Conservation (phyloP, 2,888 invertebrate species). For the Amphiduros pacificus region DNA sequence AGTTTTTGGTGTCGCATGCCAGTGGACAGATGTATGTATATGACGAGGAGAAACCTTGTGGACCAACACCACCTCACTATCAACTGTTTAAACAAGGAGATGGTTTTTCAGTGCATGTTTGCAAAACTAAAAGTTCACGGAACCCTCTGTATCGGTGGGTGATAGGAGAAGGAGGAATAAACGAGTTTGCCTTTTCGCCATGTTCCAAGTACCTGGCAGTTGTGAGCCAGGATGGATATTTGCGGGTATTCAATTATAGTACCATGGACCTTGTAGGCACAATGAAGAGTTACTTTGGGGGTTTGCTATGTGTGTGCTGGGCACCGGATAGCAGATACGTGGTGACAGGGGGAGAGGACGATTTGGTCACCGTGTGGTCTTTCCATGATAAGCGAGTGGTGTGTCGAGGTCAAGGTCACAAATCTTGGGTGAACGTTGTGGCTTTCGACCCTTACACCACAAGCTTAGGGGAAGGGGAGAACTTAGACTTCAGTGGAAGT, state of each 20-base stretch:
- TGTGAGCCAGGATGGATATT: slow-evolving; percentile 84
- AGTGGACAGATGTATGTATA: slow-evolving; percentile 97
- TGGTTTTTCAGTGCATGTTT: slow-evolving; percentile 90
- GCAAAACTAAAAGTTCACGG: slow-evolving; percentile 92
- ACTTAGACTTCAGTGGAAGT: slow-evolving; percentile 61
- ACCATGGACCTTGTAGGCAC: slow-evolving; percentile 91
- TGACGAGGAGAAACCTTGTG: slow-evolving; percentile 84
- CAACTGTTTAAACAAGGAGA: slow-evolving; percentile 94
- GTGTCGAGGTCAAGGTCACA: slow-evolving; percentile 96
- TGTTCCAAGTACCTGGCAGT: slow-evolving; percentile 89
- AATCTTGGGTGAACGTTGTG: slow-evolving; percentile 97
- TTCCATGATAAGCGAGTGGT: slow-evolving; percentile 89
- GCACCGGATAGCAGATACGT: slow-evolving; percentile 90
- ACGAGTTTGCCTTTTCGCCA: slow-evolving; percentile 96
- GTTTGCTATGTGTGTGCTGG: slow-evolving; percentile 96
- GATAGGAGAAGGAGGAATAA: slow-evolving; percentile 71
- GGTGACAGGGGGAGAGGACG: slow-evolving; percentile 97
- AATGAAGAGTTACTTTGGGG: slow-evolving; percentile 96
- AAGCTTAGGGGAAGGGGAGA: slow-evolving; percentile 66
- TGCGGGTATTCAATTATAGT: slow-evolving; percentile 95
- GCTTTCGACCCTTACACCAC: slow-evolving; percentile 72
- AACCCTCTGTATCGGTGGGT: slow-evolving; percentile 85
- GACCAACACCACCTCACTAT: slow-evolving; percentile 88
- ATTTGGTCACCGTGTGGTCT: slow-evolving; percentile 96
- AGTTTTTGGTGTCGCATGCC: slow-evolving; percentile 92